These are phyloP conservation scores for Hippasteria phrygiana DNA, from an alignment of 53 echinoderm and acorn worm genomes.

Conservation along the genomic window DNA sequence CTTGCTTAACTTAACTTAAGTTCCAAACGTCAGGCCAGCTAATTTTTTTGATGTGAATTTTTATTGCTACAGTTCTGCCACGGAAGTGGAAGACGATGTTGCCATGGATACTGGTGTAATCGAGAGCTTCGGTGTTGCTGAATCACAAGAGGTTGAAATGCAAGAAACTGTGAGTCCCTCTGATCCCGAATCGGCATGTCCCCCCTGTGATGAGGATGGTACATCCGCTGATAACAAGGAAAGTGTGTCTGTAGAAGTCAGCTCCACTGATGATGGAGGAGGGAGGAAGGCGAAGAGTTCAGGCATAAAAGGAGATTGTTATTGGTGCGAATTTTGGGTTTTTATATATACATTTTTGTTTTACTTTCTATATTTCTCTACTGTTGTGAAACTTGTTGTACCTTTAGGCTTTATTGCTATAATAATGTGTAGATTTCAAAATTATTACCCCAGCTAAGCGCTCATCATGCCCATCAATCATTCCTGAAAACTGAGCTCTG, in stretches of 20 bases:
- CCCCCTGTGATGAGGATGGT: constrained; percentile 49
- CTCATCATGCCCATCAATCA: too few relatives aligned
- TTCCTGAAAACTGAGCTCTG: too few relatives aligned
- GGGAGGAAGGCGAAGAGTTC: not conserved
- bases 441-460: too few relatives aligned
- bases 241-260: not conserved
- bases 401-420: too few relatives aligned
- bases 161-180: constrained; percentile 37
- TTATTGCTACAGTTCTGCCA: constrained; percentile 52
- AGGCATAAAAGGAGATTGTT: constrained; percentile 48
- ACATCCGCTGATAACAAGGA: constrained; percentile 38
- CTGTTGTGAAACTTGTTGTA: too few relatives aligned
- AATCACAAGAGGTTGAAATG: constrained; percentile 65
- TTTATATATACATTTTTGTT: not conserved
- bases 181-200: constrained; percentile 19
- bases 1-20: not conserved
- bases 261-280: constrained; percentile 49
- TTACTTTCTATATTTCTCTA: not conserved
- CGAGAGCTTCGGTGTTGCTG: constrained; percentile 43
- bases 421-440: too few relatives aligned
- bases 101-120: constrained; percentile 66
- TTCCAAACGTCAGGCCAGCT: not conserved
- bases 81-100: constrained; percentile 58
- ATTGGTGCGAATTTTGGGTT: constrained; percentile 20
- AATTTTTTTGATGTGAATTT: not conserved